These are phyloP conservation scores for Conus betulinus DNA, from an alignment of 1,140 invertebrate genomes.

Conservation along the genomic window DNA sequence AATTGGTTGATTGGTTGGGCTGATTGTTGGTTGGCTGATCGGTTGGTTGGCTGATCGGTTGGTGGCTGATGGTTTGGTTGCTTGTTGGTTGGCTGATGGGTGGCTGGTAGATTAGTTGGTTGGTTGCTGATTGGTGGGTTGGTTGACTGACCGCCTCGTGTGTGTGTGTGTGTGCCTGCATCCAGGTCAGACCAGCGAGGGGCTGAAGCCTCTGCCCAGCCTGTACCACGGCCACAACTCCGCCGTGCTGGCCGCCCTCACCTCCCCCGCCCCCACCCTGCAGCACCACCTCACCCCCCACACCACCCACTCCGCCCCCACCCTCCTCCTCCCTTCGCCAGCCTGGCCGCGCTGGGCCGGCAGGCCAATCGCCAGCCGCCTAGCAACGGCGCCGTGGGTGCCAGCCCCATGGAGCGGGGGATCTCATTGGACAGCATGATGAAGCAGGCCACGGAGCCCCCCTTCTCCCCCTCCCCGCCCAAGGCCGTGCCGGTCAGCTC, in stretches of 20 bases:
- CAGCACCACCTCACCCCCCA: neutral
- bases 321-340: conserved; percentile 36
- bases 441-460: conserved; percentile 45
- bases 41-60: no score
- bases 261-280: neutral
- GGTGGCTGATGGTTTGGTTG: no score
- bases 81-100: no score
- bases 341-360: conserved; percentile 36
- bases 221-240: neutral
- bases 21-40: no score
- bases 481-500: conserved; percentile 50
- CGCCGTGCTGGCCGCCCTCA: neutral
- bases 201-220: neutral
- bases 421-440: conserved; percentile 43
- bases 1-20: no score
- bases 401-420: conserved; percentile 29
- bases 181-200: neutral
- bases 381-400: neutral
- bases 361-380: conserved; percentile 41
- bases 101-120: no score
- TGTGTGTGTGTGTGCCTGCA: neutral
- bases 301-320: conserved; percentile 9
- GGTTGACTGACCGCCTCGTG: neutral
- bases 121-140: no score
- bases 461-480: conserved; percentile 51